These are phyloP conservation scores for Vanessa atalanta DNA, from an alignment of 1,140 invertebrate genomes.

Conservation along the genomic window DNA sequence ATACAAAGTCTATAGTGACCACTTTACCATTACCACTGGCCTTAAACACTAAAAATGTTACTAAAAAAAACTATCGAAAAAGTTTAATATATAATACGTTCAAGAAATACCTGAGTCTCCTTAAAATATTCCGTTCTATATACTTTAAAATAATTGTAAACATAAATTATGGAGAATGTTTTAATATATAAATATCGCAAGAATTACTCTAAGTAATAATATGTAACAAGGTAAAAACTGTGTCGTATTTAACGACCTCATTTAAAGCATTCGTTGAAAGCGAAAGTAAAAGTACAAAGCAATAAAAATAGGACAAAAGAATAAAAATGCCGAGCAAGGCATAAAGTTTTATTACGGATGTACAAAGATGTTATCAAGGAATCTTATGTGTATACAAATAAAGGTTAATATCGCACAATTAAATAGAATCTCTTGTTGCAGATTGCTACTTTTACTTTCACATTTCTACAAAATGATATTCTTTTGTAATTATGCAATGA, in stretches of 20 bases:
- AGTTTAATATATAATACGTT: too few species aligned
- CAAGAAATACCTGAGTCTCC: too few species aligned
- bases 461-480: constrained; percentile 49
- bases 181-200: too few species aligned
- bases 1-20: too few species aligned
- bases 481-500: constrained; percentile 52
- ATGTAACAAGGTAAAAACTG: not conserved
- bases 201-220: too few species aligned
- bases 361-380: not conserved
- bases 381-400: not conserved
- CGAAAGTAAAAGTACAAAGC: constrained; percentile 45
- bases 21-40: too few species aligned
- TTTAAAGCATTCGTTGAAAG: constrained; percentile 26
- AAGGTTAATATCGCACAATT: constrained; percentile 10
- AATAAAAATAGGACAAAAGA: constrained; percentile 53
- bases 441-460: constrained; percentile 51
- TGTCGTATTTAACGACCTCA: constrained; percentile 18
- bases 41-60: too few species aligned
- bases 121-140: too few species aligned
- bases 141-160: too few species aligned
- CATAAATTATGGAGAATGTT: too few species aligned
- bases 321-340: constrained; percentile 46
- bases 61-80: too few species aligned
- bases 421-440: not conserved
- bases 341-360: constrained; percentile 49